Percentiles rank a stretch among this genome's conserved stretches.
phyloP scores from a whole-genome alignment of 2,797 vertebrate genomes.

The Cyclura pinguis region DNA sequence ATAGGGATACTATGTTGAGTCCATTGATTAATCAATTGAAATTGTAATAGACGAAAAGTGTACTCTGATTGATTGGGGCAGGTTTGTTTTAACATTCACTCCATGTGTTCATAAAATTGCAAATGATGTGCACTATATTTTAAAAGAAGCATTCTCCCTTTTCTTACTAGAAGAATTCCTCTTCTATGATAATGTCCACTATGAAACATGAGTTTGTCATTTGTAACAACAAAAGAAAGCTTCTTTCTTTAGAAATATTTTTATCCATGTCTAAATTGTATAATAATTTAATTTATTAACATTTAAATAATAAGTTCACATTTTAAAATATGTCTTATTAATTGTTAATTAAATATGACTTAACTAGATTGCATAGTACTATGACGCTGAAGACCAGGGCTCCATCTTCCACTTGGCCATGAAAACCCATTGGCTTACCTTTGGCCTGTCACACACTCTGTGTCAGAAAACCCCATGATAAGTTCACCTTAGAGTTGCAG shows the following conservation, averaged over 20 bases:
- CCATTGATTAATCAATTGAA: not conserved
- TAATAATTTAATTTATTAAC: not conserved
- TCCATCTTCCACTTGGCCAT: no score
- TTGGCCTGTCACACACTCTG: no score
- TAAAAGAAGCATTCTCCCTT: not conserved
- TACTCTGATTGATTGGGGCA: not conserved
- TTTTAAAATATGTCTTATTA: not conserved
- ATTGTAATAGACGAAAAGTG: not conserved
- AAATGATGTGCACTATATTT: not conserved
- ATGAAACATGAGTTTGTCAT: not conserved
- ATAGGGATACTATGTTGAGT: not conserved
- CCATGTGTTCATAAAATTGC: not conserved
- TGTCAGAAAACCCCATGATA: no score
- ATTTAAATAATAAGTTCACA: not conserved
- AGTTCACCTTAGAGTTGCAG: no score
- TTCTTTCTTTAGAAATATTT: not conserved
- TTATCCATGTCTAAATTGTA: conserved; percentile 2
- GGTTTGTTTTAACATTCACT: not conserved
- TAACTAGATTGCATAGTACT: not conserved
- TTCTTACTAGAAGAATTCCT: not conserved
- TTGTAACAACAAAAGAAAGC: not conserved
- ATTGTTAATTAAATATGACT: not conserved
- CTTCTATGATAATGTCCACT: not conserved
- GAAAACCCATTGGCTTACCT: no score
- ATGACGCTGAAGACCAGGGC: no score